Base-by-base conservation (phyloP, 2,888 invertebrate genomes). In the Timema cristinae region DNA sequence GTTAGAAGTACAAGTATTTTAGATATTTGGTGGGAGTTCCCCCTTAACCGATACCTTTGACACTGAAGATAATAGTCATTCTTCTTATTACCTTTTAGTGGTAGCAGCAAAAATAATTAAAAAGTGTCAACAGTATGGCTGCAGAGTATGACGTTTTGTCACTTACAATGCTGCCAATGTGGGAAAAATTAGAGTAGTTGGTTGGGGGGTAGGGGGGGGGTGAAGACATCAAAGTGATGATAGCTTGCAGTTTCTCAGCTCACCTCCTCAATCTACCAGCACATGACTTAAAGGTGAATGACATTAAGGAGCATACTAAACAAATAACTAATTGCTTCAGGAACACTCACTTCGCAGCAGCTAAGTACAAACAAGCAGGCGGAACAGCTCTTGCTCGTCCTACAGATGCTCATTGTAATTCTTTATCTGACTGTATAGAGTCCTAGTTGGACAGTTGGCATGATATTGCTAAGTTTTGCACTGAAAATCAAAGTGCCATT, bases 361-460 rank as follows among this genome's bases (percentile, higher is more conserved):
- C 13, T 7, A 67, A 50, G 13, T 70, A 70, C 52, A 63, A 66
- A 32, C 66, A 67, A 51, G n/a, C 48, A 16, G 70, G 50, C 15
- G 70, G 51, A 66, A 70, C 66, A 67, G 50, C 67, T 50, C 67
- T 67, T 16, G 67, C n/a, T 67, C 50, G 49, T 13, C 67, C 50
- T 50, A 67, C 67, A 50, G 51, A 49, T 50, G 50, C 8, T 10
- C 15, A 16, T 1, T 6, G 67, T 47, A 67, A 47, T 67, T 32
- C 67, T 67, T 1, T 7, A 32, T 47, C 47, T 49, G n/a, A 67
- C 48, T 67, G 16, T 70, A 54, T 5, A 1, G 6, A 13, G 54
- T 67, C 67, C 16, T 70, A 70, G 49, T 70, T 63, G 16, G 66
- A 66, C 63, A 70, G 49, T 50, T 67, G 66, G 70, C 50, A 50